These are phyloP conservation scores for Calliopum simillimum DNA, from an alignment of 2,888 invertebrate species.

Conservation along the genomic window DNA sequence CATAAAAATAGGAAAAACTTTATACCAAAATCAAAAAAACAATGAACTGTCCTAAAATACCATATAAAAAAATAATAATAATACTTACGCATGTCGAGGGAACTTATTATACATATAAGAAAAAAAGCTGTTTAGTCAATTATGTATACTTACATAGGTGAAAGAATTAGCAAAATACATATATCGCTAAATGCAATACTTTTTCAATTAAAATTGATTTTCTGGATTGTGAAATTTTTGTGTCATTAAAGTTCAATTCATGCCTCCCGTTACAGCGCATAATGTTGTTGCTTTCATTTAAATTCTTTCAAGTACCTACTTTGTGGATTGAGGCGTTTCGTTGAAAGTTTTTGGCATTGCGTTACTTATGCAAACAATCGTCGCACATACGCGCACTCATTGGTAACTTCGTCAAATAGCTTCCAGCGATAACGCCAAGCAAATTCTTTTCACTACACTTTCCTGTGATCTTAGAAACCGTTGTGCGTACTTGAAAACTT, in stretches of 20 bases:
- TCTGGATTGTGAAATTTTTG: too few relatives aligned
- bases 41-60: too few relatives aligned
- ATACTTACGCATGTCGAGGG: too few relatives aligned
- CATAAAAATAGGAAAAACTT: too few relatives aligned
- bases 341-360: background rate
- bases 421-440: constrained; percentile 28
- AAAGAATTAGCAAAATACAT: too few relatives aligned
- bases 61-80: too few relatives aligned
- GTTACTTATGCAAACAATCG: background rate
- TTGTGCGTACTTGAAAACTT: constrained; percentile 43
- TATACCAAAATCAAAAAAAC: too few relatives aligned
- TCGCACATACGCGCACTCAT: background rate
- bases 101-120: too few relatives aligned
- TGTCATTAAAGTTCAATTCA: constrained; percentile 11
- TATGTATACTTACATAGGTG: too few relatives aligned
- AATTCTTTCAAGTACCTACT: constrained; percentile 38
- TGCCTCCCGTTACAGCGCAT: background rate
- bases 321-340: constrained; percentile 39
- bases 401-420: constrained; percentile 35
- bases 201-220: background rate
- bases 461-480: constrained; percentile 44
- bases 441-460: constrained; percentile 32
- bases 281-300: constrained; percentile 9
- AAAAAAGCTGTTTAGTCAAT: too few relatives aligned
- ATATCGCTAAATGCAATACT: background rate